Base-by-base conservation (phyloP, 2,113 vertebrate species). In the Patagioenas fasciata region DNA sequence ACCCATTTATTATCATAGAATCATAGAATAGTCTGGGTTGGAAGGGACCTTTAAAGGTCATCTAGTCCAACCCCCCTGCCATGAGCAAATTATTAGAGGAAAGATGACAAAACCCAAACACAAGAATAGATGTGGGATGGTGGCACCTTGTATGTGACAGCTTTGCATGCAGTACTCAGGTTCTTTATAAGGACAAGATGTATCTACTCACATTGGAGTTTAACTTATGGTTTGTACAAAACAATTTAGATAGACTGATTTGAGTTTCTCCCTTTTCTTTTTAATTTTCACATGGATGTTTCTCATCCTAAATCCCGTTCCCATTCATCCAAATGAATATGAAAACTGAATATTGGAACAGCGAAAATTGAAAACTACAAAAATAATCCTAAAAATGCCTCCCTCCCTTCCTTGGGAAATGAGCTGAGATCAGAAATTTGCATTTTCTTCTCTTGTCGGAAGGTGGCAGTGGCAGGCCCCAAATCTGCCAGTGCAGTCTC, bases 401-500 rank as follows among this genome's bases (percentile, higher is more conserved):
- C 8, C 21, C 2, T 50, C 9, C 24, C 25, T 70, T 36, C 38
- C 24, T 19, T 4, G 51, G 66, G 36, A 65, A 61, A 32, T 1
- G 44, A 48, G 13, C 5, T 18, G 60, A 71, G 34, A 57, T 3
- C 10, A 29, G 25, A 12, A 8, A 28, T 60, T 88, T 90, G 91
- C 72, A 60, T 51, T 93, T 94, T 71, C 23, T 11, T n/a, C 56
- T 94, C 72, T 60, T 25, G 92, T 73, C 93, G 11, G 90, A 54
- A 95, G 95, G 88, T 97, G 96, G 88, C 91, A 94, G 78, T 5
- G 47, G 10, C 50, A 58, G 58, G 87, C 44, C 42, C 94, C 66
- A n/a, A 50, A 73, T 89, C 20, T 34, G 6, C 47, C 73, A 5
- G 17, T 1, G 9, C 10, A 0, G 4, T 7, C 61, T 62, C 48